Base-by-base conservation (phyloP, 1,140 invertebrate species). In the Listronotus bonariensis region DNA sequence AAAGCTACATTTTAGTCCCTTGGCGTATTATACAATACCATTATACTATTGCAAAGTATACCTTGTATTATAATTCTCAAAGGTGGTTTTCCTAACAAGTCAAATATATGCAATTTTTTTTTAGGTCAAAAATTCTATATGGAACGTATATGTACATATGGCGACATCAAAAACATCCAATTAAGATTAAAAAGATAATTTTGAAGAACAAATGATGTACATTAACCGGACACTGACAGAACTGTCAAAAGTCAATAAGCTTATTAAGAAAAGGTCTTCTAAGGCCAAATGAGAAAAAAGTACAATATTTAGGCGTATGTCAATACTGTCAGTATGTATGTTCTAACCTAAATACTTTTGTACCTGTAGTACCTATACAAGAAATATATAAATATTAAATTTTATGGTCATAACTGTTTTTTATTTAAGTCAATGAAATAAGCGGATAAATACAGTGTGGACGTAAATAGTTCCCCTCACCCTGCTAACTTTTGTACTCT, bases 131-230 rank as follows among this genome's bases (percentile, higher is more conserved):
- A 58, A 54, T 41, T 68, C 68, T 6, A 56, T 68, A 38, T 70
- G 68, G 68, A 68, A 70, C 43, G 42, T 70, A 3, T 70, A 70
- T 40, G 51, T 55, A n/a, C 68, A 70, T 42, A 70, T 70, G 68
- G 60, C 65, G 0, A 32, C 46, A 4, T 68, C 65, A 2, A 18
- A 68, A 60, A 41, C 65, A 68, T 12, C 60, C 65, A 0, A 40
- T 65, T n/a, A 68, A 68, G 46, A 68, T 70, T 17, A 61, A 65
- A 65, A 61, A 34, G 68, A 68, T 3, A 65, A 70, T 17, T 56
- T 70, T 7, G 66, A 70, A 48, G 65, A 70, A 40, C 68, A 70
- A 34, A 60, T 68, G 49, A 64, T 70, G 68, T 70, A 70, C 41
- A 68, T 70, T 14, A 70, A 70, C 14, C 18, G 68, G 31, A 70